Conservation (phyloP, 2,888 invertebrate genomes). For the Axea sp. region DNA sequence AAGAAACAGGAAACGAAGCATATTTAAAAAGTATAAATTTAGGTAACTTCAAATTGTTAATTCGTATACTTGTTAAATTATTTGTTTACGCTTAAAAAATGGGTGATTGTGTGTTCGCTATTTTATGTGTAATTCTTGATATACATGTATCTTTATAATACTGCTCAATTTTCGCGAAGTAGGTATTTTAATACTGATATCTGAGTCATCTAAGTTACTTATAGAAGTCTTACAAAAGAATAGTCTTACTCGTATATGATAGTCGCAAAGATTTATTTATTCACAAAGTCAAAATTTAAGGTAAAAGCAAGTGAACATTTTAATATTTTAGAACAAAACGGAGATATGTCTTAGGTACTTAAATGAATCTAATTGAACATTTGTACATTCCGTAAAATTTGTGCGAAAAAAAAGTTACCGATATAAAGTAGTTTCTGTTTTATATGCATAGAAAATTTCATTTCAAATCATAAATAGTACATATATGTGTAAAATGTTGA, state of each 20-base stretch:
- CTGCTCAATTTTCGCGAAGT: constrained; percentile 44
- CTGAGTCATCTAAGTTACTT: constrained; percentile 43
- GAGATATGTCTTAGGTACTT: too few relatives aligned
- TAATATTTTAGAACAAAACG: too few relatives aligned
- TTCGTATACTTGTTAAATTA: not conserved
- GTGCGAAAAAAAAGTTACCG: too few relatives aligned
- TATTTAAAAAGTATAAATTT: too few relatives aligned
- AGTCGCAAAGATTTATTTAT: not conserved
- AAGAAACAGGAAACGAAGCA: too few relatives aligned
- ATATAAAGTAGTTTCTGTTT: too few relatives aligned
- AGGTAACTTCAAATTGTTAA: too few relatives aligned
- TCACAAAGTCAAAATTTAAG: not conserved
- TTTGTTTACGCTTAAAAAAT: not conserved
- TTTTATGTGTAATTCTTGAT: constrained; percentile 44
- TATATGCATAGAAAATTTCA: too few relatives aligned
- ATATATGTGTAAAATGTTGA: not conserved
- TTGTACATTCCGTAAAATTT: too few relatives aligned
- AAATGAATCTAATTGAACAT: too few relatives aligned
- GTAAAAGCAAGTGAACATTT: not conserved
- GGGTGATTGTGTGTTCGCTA: not conserved
- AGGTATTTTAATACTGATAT: constrained; percentile 58
- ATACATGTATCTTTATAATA: constrained; percentile 44
- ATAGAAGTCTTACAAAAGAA: constrained; percentile 32
- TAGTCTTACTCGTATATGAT: not conserved
- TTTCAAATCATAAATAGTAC: not conserved